These are phyloP conservation scores for Papilio demoleus DNA, from an alignment of 2,888 invertebrate species.

Conservation along the genomic window DNA sequence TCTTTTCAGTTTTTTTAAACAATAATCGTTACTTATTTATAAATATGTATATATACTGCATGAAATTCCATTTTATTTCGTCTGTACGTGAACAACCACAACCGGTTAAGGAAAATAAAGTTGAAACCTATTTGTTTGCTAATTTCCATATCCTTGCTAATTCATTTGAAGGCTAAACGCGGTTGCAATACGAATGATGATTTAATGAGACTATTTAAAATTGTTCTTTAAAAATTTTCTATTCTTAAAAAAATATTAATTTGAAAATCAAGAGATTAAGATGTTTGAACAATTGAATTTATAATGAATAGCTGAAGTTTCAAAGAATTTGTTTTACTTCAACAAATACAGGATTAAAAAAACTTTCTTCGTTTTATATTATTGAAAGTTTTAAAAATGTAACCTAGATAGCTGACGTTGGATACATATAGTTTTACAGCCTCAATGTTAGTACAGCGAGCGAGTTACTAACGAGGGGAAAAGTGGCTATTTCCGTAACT, in stretches of 20 bases:
- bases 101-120: background rate
- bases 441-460: conserved; percentile 61
- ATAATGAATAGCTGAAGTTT: no score
- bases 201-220: no score
- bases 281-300: no score
- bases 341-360: no score
- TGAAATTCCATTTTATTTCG: background rate
- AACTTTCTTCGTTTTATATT: background rate
- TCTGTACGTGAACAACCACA: background rate
- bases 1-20: no score
- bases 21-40: no score
- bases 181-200: background rate
- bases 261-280: no score
- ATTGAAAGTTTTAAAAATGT: conserved; percentile 3
- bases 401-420: conserved; percentile 18
- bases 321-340: no score
- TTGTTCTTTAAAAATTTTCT: no score
- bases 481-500: conserved; percentile 82
- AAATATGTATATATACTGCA: background rate
- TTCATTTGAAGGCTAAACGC: background rate
- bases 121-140: background rate
- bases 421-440: conserved; percentile 52
- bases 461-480: conserved; percentile 80
- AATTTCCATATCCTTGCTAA: background rate
- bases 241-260: no score